These are phyloP conservation scores for Tragulus kanchil DNA, from an alignment of 2,113 vertebrate species.

Conservation along the genomic window DNA sequence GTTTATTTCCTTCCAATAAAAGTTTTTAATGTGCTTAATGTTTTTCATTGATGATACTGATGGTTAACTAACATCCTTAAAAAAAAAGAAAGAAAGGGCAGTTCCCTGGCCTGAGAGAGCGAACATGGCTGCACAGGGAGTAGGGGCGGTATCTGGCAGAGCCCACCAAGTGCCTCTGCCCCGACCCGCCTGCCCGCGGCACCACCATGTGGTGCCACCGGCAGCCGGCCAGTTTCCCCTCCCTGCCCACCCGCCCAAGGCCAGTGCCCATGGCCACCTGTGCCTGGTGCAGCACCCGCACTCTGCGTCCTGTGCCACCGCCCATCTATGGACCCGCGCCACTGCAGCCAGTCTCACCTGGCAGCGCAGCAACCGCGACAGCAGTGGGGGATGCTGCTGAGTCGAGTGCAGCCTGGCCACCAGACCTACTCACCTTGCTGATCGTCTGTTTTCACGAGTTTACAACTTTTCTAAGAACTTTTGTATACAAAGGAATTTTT, in stretches of 20 bases:
- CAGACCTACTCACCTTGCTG: conserved; percentile 67
- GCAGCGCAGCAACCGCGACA: conserved; percentile 55
- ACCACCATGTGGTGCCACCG: no score
- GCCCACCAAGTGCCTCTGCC: no score
- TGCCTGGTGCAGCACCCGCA: neutral
- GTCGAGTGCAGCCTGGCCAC: conserved; percentile 47
- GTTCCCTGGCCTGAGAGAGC: no score
- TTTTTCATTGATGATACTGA: neutral
- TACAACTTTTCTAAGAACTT: conserved; percentile 78
- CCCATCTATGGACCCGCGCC: neutral
- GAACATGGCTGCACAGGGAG: no score
- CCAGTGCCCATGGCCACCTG: neutral
- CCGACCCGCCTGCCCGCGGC: no score
- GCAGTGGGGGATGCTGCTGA: conserved; percentile 62
- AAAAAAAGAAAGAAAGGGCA: neutral
- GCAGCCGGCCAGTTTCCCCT: neutral
- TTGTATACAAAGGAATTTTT: conserved; percentile 76
- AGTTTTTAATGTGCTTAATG: neutral
- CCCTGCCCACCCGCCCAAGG: neutral
- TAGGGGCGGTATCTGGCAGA: no score
- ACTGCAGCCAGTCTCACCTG: neutral
- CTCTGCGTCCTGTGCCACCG: no score
- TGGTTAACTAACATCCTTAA: neutral
- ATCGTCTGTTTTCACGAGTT: conserved; percentile 74
- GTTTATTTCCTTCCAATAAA: conserved; percentile 35